These are phyloP conservation scores for Fukomys damarensis DNA, from an alignment of 2,113 vertebrate species.

Conservation along the genomic window DNA sequence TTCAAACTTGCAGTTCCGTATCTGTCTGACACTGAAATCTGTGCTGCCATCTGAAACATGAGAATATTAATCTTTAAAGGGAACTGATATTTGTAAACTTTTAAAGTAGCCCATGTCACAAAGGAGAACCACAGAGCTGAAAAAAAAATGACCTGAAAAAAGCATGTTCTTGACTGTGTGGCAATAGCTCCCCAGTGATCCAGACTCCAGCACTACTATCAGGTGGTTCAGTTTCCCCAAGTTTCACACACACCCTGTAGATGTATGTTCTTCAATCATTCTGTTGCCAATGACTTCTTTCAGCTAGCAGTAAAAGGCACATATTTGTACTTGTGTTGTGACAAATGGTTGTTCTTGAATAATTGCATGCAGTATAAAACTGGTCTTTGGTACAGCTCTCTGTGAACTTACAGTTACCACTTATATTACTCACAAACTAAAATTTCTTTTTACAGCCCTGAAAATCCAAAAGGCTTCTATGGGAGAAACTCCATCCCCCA, in stretches of 20 bases:
- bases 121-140: not conserved
- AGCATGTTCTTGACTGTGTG: constrained; percentile 7
- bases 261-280: not conserved
- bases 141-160: constrained; percentile 12
- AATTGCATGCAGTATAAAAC: constrained; percentile 25
- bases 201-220: not conserved
- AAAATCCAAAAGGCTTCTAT: constrained; percentile 39
- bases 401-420: constrained; percentile 23
- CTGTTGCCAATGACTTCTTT: not conserved
- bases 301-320: not conserved
- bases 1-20: not conserved
- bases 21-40: not conserved
- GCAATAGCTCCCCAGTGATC: not conserved
- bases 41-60: not conserved
- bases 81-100: not conserved
- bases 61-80: not conserved
- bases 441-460: not conserved
- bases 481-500: constrained; percentile 16
- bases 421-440: constrained; percentile 55
- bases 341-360: constrained; percentile 50
- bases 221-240: constrained; percentile 9
- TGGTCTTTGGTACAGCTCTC: not conserved
- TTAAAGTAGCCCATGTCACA: constrained; percentile 6
- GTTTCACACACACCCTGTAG: not conserved
- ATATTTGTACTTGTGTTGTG: not conserved